Base-by-base conservation (phyloP, 1,140 invertebrate genomes). In the Drosophila sucinea region DNA sequence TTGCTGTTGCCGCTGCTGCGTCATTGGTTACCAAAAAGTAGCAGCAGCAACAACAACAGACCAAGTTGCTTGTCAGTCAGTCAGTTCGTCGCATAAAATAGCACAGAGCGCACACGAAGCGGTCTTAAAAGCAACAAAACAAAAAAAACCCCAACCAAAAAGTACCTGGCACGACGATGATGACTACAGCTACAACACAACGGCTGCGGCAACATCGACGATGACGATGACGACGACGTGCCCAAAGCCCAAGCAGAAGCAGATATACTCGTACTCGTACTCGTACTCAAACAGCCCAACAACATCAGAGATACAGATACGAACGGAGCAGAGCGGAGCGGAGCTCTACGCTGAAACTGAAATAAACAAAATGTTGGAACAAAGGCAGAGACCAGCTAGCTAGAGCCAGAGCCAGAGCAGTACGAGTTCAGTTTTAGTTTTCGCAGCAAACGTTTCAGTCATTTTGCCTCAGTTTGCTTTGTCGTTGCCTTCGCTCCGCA, bases 281-380 rank as follows among this genome's bases (percentile, higher is more conserved):
- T 51, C 6, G 44, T 47, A 47, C 44, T 47, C 72, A 76, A 62
- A 73, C 61, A 76, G 71, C 38, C 35, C 35, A 63, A 68, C 74
- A 78, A 78, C 74, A 86, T 75, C 82, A 73, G 83, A 74, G 79
- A 84, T 83, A 83, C 81, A 86, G 82, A 77, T 85, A 85, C 70
- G 77, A 65, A 38, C 10, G 35, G 35, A 38, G 10, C 35, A 10
- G 35, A 38, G 10, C 10, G 33, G 33, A 35, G 33, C 70, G 66
- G 58, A 63, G 64, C 73, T 51, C 44, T 51, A 23, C 72, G 44
- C 70, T 60, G 35, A 51, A 66, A 67, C 74, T 89, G 80, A 89
- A 89, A 89, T 89, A 89, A 89, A 89, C 84, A 86, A 86, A 86
- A 86, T 86, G 81, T 85, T 86, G 70, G 70, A 84, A 77, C 81